Conservation (phyloP, 2,113 vertebrate species). For the Brachypodius melanocephalos region DNA sequence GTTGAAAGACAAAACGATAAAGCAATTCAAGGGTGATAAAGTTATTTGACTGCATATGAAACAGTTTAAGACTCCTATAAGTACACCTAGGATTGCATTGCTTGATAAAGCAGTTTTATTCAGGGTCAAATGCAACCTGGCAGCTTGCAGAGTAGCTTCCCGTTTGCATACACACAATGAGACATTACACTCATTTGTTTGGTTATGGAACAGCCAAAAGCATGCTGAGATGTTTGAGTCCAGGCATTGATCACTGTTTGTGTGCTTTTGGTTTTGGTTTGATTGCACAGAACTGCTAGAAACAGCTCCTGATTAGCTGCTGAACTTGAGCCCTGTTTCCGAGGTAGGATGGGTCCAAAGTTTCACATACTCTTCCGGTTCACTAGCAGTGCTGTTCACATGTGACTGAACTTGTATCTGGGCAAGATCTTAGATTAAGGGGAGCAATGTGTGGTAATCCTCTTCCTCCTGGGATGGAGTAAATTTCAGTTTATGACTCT, state of each 20-base stretch:
- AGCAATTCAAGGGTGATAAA: background rate
- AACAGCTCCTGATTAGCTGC: background rate
- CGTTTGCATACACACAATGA: background rate
- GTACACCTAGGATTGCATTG: background rate
- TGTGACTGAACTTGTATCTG: background rate
- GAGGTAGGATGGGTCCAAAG: background rate
- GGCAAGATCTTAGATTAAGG: background rate
- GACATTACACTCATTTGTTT: background rate
- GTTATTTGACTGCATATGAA: conserved; percentile 21
- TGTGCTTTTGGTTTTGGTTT: background rate
- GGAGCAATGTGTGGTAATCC: background rate
- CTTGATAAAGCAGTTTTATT: conserved; percentile 2
- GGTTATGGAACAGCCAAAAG: background rate
- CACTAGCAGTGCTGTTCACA: background rate
- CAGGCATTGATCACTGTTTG: accelerated
- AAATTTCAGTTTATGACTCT: background rate
- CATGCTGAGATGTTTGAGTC: background rate
- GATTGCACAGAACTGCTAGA: background rate
- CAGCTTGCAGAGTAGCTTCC: background rate
- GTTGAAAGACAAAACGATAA: conserved; percentile 12
- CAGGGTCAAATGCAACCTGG: background rate
- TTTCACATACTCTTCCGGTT: background rate
- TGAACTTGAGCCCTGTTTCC: background rate
- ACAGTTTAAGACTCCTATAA: background rate
- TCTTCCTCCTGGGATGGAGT: background rate